A percentile compares a stretch with the other conserved stretches of the same genome.
Conservation (phyloP, 2,113 vertebrate species). For the Chionomys nivalis region DNA sequence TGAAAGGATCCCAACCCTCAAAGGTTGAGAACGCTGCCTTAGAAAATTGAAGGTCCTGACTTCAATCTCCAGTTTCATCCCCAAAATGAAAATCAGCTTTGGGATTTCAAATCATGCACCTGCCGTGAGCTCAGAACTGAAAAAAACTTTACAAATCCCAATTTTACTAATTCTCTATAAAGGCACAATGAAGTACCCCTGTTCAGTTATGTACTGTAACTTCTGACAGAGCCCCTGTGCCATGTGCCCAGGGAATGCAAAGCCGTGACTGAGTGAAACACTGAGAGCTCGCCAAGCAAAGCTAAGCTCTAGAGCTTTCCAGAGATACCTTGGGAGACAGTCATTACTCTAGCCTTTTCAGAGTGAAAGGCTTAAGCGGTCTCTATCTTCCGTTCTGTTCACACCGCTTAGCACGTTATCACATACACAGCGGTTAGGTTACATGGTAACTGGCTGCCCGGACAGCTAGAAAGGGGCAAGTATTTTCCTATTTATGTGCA, state of each 20-base stretch:
- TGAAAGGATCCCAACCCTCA: background rate
- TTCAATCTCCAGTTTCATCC: too few species aligned
- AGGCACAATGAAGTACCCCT: background rate
- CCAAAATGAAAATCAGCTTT: constrained; percentile 30
- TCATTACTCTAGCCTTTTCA: background rate
- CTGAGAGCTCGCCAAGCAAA: background rate
- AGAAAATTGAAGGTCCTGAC: background rate
- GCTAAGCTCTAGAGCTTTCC: constrained; percentile 2
- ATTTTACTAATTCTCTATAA: constrained; percentile 27
- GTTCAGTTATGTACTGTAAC: constrained; percentile 30
- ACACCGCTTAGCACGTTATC: background rate
- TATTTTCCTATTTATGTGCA: constrained; percentile 31
- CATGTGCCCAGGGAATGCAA: background rate
- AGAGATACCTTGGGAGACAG: background rate
- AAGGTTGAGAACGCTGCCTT: background rate
- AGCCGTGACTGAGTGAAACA: constrained; percentile 7
- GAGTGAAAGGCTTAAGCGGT: background rate
- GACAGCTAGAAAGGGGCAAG: background rate
- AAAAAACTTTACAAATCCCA: constrained; percentile 51
- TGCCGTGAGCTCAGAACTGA: background rate
- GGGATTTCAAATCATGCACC: background rate
- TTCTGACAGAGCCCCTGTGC: background rate
- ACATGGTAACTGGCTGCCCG: background rate
- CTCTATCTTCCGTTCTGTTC: background rate
- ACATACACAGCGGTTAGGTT: background rate